These are phyloP conservation scores for Deladenus siricidicola DNA, from an alignment of 2,888 invertebrate species.

Conservation along the genomic window DNA sequence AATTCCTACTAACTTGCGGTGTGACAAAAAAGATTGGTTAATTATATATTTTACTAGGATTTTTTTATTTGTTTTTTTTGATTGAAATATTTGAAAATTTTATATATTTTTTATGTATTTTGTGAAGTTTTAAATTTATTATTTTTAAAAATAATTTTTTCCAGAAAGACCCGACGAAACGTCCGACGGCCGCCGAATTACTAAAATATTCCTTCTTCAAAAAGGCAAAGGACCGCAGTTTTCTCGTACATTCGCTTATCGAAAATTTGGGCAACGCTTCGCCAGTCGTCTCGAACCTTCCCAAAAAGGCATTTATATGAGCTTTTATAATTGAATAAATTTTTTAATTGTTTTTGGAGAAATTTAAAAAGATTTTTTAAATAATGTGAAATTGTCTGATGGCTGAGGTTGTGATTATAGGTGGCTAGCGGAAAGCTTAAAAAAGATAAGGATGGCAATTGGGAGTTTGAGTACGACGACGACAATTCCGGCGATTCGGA, in stretches of 20 bases:
- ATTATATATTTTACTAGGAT: too few species aligned
- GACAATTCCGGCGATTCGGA: constrained; percentile 25
- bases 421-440: constrained; percentile 49
- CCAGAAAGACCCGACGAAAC: constrained; percentile 50
- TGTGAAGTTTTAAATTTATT: too few species aligned
- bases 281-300: constrained; percentile 17
- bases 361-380: background rate
- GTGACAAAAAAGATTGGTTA: too few species aligned
- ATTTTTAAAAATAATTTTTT: constrained; percentile 17
- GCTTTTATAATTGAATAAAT: too few species aligned
- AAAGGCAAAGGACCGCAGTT: constrained; percentile 68
- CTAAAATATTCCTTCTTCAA: constrained; percentile 95
- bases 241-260: constrained; percentile 51
- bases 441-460: constrained; percentile 51
- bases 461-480: constrained; percentile 52
- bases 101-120: too few species aligned
- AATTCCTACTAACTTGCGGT: too few species aligned
- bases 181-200: constrained; percentile 86
- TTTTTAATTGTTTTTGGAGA: background rate
- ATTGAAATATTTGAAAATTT: constrained; percentile 1
- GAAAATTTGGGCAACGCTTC: constrained; percentile 50
- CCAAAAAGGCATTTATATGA: constrained; percentile 25
- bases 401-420: constrained; percentile 12
- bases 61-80: too few species aligned
- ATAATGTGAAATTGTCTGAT: too few species aligned